Base-by-base conservation (phyloP, 2,888 invertebrate genomes). In the Cerceris rybyensis region DNA sequence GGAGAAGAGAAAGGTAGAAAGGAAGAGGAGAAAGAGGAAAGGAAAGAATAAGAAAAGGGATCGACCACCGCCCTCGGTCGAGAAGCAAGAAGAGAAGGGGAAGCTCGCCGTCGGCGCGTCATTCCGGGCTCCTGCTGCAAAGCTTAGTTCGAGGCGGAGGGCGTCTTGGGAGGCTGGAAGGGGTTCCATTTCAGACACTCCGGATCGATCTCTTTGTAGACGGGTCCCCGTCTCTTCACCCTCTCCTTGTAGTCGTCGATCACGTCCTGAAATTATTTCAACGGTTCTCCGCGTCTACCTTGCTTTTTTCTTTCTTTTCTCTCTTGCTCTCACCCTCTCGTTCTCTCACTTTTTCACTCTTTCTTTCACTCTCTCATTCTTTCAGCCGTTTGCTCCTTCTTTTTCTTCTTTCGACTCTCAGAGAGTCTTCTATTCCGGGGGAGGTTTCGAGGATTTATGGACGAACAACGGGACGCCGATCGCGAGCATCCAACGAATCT, bases 241-340 rank as follows among this genome's bases (percentile, higher is more conserved):
- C 98, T 95, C 69, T 98, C 97, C 72, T 96, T 95, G 92, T 97
- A 98, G 90, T 98, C 98, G 90, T 98, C 98, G 85, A 98, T 94
- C 75, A 98, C 96, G 93, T 98, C 98, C 96, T 98, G 94, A 16
- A 88, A 88, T 86, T 81, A 83, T 86, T 82, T 73, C 70, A 86
- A 81, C 65, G 69, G 65, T 83, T 75, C 50, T 66, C 58, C 54
- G 64, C 49, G 55, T 59, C 41, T 70, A n/a, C 50, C 16, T n/a
- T 57, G 14, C 55, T 42, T 16, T 57, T 50, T 54, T 39, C 42
- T n/a, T 13, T 63, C 58, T 58, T 65, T 61, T 54, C 8, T 49
- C 60, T 64, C 13, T n/a, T 14, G 16, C 28, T 41, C 39, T 14
- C 46, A 46, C 43, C 42, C 17, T n/a, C 52, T n/a, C 7, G 55